A percentile compares a stretch with the other conserved stretches of the same genome.
phyloP scores from a whole-genome alignment of 2,797 vertebrate species.

The Parambassis ranga region DNA sequence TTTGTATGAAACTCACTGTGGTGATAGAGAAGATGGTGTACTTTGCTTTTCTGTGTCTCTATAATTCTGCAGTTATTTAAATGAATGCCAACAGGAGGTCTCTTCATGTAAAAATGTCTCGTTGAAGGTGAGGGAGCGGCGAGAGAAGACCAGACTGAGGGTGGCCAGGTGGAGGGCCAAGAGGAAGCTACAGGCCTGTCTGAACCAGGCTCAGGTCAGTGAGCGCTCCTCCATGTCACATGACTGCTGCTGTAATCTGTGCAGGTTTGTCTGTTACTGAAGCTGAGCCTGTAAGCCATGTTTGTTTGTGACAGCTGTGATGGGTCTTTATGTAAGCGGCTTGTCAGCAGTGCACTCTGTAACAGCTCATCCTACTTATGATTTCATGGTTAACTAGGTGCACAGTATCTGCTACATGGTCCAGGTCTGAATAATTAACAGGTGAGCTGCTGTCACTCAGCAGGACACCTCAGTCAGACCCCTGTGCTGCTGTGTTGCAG shows the following conservation, averaged over 20 bases:
- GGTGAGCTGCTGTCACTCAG: not conserved
- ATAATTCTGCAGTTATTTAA: too few species aligned
- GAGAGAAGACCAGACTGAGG: constrained; percentile 82
- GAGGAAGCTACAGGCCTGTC: constrained; percentile 80
- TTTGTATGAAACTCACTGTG: too few species aligned
- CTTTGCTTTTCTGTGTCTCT: too few species aligned
- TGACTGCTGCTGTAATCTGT: fast-evolving
- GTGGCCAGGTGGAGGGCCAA: constrained; percentile 84
- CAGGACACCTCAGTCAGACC: too few species aligned
- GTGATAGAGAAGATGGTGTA: too few species aligned
- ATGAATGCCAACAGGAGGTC: too few species aligned
- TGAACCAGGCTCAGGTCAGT: constrained; percentile 63
- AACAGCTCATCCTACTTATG: fast-evolving
- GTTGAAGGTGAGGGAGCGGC: constrained; percentile 69
- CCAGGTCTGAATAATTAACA: constrained; percentile 13
- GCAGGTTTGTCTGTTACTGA: not conserved
- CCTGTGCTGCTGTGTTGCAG: constrained; percentile 5
- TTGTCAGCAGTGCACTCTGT: not conserved
- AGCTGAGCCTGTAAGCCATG: not conserved
- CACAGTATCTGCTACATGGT: not conserved
- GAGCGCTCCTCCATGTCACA: not conserved
- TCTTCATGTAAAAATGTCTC: not conserved
- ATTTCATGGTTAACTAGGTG: not conserved
- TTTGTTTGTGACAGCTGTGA: too few species aligned
- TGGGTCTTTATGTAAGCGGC: too few species aligned